Evolutionary conservation across 2,113 vertebrate species (phyloP).

Genomic region (Etia nguti): DNA sequence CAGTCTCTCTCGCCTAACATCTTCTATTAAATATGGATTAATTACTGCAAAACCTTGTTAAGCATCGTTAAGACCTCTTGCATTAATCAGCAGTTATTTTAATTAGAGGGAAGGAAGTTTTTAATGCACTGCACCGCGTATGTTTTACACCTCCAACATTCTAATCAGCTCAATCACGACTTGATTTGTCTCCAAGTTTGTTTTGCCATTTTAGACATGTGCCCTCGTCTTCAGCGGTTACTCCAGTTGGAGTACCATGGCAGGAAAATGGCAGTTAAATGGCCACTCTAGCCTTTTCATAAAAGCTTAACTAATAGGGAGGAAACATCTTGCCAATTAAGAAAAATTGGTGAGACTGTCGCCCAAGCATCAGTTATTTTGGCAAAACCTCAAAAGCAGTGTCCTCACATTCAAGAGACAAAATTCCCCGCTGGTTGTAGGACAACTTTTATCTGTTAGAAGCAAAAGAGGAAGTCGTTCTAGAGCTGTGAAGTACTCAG

Average conservation of each 20-base stretch:
- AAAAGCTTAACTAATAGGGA: neutral
- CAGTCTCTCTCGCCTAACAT: conserved; percentile 24
- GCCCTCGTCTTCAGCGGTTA: neutral
- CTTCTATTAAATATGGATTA: conserved; percentile 61
- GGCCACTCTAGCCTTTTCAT: neutral
- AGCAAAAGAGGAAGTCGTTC: neutral
- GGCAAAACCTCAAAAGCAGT: neutral
- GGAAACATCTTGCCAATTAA: neutral
- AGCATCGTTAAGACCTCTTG: conserved; percentile 40
- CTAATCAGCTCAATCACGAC: conserved; percentile 15
- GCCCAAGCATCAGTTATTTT: neutral
- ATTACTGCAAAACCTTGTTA: conserved; percentile 50
- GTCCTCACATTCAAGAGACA: neutral
- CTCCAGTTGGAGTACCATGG: neutral
- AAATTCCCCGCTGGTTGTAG: neutral
- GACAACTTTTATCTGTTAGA: neutral
- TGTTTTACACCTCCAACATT: conserved; percentile 34
- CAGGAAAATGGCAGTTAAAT: neutral
- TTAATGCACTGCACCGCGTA: neutral
- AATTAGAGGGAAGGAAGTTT: conserved; percentile 50
- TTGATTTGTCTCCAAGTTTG: neutral
- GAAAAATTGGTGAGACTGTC: neutral
- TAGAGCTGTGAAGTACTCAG: neutral
- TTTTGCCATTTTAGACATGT: neutral
- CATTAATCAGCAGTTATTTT: conserved; percentile 50